These are phyloP conservation scores for Penelope pileata DNA, from an alignment of 2,113 vertebrate species.

Conservation along the genomic window DNA sequence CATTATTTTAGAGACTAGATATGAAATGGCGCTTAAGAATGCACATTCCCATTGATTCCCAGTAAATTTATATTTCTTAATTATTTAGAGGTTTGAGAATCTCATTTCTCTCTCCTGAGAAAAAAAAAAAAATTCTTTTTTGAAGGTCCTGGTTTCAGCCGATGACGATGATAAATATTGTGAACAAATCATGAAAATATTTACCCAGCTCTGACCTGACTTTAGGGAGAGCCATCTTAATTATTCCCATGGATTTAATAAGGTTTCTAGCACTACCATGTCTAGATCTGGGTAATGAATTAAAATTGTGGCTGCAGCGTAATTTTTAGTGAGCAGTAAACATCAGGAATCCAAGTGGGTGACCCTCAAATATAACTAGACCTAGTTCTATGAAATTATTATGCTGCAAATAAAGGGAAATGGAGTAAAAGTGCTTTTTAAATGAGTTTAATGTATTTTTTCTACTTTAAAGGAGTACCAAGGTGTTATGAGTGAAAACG, in stretches of 20 bases:
- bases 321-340: constrained; percentile 22
- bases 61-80: background rate
- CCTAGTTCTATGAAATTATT: constrained; percentile 23
- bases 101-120: background rate
- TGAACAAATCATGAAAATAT: background rate
- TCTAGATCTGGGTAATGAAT: constrained; percentile 31
- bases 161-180: background rate
- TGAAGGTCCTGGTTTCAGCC: too few species aligned
- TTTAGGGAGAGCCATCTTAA: background rate
- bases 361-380: constrained; percentile 6
- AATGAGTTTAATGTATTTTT: constrained; percentile 10
- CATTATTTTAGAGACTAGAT: background rate
- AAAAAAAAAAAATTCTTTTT: too few species aligned
- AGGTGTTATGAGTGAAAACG: constrained; percentile 30
- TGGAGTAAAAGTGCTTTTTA: constrained; percentile 7
- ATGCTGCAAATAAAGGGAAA: constrained; percentile 13
- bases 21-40: background rate
- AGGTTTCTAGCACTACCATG: background rate
- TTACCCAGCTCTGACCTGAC: background rate
- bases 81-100: background rate
- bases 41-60: background rate
- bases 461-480: constrained; percentile 30
- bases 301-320: background rate
- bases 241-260: constrained; percentile 13
- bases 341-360: constrained; percentile 9